A percentile compares a stretch with the other conserved stretches of the same genome.
Conservation (phyloP, 2,113 vertebrate species). For the Oreocharis arfaki region DNA sequence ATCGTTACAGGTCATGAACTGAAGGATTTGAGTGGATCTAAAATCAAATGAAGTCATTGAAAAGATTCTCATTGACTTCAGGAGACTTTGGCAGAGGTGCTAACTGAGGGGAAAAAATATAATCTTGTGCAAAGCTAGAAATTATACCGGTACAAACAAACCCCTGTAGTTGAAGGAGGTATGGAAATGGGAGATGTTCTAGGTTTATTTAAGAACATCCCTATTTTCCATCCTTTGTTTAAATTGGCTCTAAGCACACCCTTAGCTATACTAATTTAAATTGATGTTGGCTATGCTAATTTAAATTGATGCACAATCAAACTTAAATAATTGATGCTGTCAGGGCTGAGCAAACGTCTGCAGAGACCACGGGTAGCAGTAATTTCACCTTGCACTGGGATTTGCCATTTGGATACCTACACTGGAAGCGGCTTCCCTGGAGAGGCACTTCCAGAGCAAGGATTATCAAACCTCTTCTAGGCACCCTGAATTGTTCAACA, state of each 20-base stretch:
- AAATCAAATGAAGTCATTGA: background rate
- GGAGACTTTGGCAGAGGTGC: background rate
- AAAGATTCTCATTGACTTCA: background rate
- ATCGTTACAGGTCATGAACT: background rate
- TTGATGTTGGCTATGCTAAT: background rate
- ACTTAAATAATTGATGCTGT: background rate
- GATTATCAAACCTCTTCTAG: background rate
- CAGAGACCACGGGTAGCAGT: background rate
- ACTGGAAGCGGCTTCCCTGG: background rate
- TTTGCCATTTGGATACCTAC: background rate
- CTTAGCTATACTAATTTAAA: background rate
- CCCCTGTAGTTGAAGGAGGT: background rate
- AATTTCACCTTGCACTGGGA: background rate
- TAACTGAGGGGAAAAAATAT: background rate
- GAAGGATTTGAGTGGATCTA: background rate
- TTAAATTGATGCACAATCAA: background rate
- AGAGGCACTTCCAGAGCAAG: background rate
- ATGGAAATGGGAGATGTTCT: background rate
- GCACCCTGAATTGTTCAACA: background rate
- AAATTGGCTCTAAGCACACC: background rate
- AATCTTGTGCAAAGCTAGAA: background rate
- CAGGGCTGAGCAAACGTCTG: background rate
- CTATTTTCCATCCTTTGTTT: background rate
- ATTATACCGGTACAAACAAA: background rate
- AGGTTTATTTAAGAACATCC: background rate